Percentiles rank a stretch among this genome's conserved stretches.
phyloP scores from a whole-genome alignment of 2,888 invertebrate genomes.

The Glaucopsyche alexis region DNA sequence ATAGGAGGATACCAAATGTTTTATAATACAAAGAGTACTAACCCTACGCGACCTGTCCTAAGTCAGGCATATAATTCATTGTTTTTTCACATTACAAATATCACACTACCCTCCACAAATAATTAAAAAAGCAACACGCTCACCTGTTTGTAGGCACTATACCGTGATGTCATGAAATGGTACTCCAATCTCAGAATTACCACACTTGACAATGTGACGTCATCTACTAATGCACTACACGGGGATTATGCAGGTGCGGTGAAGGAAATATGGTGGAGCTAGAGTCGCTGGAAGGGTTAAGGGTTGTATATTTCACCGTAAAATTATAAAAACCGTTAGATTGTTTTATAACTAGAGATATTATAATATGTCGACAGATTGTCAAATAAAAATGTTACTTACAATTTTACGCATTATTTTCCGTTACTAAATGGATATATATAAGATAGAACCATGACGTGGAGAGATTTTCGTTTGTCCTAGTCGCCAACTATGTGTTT shows the following conservation, averaged over 20 bases:
- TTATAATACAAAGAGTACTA: too few relatives aligned
- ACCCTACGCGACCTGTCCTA: neutral
- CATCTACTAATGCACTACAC: conserved; percentile 73
- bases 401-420: too few relatives aligned
- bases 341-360: too few relatives aligned
- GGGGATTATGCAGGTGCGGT: conserved; percentile 53
- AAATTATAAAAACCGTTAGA: too few relatives aligned
- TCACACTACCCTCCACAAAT: neutral
- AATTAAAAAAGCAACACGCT: neutral
- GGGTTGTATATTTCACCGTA: too few relatives aligned
- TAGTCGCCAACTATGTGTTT: too few relatives aligned
- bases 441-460: too few relatives aligned
- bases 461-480: too few relatives aligned
- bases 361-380: too few relatives aligned
- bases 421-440: too few relatives aligned
- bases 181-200: conserved; percentile 66
- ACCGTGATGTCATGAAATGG: conserved; percentile 47
- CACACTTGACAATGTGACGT: conserved; percentile 56
- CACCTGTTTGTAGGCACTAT: conserved; percentile 8
- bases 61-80: conserved; percentile 9
- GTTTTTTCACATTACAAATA: conserved; percentile 4
- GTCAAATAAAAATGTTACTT: too few relatives aligned
- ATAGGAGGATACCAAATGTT: conserved; percentile 3
- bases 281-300: conserved; percentile 43
- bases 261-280: conserved; percentile 36